Evolutionary conservation across 2,888 invertebrate genomes (phyloP).

Genomic region (Sussaba pulchella): DNA sequence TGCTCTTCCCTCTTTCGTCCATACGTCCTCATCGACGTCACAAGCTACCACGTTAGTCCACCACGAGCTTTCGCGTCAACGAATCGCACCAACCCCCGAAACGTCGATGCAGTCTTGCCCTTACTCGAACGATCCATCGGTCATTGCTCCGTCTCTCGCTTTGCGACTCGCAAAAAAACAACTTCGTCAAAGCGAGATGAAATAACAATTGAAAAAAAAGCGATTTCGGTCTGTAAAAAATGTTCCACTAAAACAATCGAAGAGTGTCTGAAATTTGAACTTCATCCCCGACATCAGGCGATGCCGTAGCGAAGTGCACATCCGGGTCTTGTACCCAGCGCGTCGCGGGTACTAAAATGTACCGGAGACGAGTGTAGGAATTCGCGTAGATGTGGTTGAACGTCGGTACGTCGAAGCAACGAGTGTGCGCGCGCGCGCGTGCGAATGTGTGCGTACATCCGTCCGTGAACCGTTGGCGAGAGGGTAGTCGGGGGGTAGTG

Average conservation of each 20-base stretch:
- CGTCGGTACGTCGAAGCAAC: slow-evolving; percentile 51
- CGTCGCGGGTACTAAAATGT: slow-evolving; percentile 8
- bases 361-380: slow-evolving; percentile 14
- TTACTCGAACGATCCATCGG: too few relatives aligned
- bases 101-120: slow-evolving; percentile 26
- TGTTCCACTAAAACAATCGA: neutral
- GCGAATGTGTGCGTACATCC: slow-evolving; percentile 34
- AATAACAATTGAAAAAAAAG: too few relatives aligned
- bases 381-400: slow-evolving; percentile 49
- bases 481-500: slow-evolving; percentile 40
- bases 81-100: slow-evolving; percentile 57
- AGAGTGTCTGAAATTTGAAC: slow-evolving; percentile 38
- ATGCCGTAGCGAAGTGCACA: slow-evolving; percentile 61
- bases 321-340: slow-evolving; percentile 48
- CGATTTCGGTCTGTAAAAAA: neutral
- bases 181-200: too few relatives aligned
- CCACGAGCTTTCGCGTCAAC: slow-evolving; percentile 37
- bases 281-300: slow-evolving; percentile 48
- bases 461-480: slow-evolving; percentile 49
- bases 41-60: slow-evolving; percentile 25
- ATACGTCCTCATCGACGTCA: slow-evolving; percentile 41
- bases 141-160: too few relatives aligned
- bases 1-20: too few relatives aligned
- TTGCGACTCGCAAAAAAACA: too few relatives aligned
- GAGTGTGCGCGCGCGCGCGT: slow-evolving; percentile 31